Conservation (phyloP, 2,797 vertebrate genomes). For the Alca torda region DNA sequence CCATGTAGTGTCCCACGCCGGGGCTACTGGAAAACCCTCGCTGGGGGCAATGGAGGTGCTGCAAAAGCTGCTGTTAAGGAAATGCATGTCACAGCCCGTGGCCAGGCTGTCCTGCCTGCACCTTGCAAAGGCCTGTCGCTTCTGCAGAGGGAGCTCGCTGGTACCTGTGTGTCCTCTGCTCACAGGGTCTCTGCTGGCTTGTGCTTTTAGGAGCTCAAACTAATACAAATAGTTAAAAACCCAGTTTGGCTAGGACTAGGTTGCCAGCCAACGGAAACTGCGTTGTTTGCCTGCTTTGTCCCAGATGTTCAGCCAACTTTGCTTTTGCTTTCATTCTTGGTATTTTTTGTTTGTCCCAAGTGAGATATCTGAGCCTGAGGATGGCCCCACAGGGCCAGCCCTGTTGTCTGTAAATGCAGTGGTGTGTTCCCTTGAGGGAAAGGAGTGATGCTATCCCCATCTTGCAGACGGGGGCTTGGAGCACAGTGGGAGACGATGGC, state of each 20-base stretch:
- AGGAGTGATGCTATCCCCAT: not conserved
- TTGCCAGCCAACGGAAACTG: not conserved
- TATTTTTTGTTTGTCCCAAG: not conserved
- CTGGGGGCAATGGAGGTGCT: not conserved
- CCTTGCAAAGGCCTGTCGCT: not conserved
- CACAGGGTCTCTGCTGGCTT: not conserved
- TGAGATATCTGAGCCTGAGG: not conserved
- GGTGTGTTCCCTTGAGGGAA: not conserved
- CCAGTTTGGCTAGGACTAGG: not conserved
- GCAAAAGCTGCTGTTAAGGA: not conserved
- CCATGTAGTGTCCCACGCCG: fast-evolving
- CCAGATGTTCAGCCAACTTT: not conserved
- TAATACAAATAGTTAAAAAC: not conserved
- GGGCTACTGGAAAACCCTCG: not conserved
- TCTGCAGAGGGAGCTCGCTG: not conserved
- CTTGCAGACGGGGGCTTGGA: not conserved
- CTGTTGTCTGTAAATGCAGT: not conserved
- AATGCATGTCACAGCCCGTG: not conserved
- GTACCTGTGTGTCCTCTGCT: not conserved
- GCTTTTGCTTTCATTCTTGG: not conserved
- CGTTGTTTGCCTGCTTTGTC: not conserved
- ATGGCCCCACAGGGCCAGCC: not conserved
- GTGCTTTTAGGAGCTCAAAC: not conserved
- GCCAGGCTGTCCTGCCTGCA: not conserved
- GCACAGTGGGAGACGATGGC: not conserved